Evolutionary conservation across 2,113 vertebrate genomes (phyloP).

Genomic region (Haemorhous mexicanus): DNA sequence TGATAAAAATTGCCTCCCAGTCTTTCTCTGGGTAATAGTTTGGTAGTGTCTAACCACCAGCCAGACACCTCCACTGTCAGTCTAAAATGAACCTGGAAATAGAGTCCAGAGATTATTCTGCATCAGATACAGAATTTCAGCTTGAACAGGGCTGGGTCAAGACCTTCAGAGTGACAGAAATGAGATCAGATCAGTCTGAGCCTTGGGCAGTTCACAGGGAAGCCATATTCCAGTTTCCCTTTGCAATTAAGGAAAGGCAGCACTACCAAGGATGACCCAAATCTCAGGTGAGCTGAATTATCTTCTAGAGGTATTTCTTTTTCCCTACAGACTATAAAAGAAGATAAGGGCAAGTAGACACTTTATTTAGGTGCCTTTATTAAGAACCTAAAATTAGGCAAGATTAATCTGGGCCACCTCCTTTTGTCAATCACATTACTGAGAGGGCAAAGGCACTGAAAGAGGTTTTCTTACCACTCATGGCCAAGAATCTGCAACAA

Average conservation of each 20-base stretch:
- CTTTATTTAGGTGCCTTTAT: slow-evolving; percentile 15
- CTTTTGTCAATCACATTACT: not conserved
- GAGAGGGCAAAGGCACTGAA: not conserved
- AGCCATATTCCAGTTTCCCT: not conserved
- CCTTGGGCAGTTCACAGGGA: not conserved
- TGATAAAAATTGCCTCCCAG: not conserved
- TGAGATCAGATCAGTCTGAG: not conserved
- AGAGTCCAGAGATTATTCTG: not conserved
- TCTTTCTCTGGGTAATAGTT: not conserved
- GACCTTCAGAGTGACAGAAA: not conserved
- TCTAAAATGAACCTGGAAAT: not conserved
- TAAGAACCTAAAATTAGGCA: slow-evolving; percentile 43
- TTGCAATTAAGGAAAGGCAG: not conserved
- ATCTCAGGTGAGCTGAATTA: not conserved
- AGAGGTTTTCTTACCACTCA: not conserved
- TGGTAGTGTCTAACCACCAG: not conserved
- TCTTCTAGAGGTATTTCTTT: not conserved
- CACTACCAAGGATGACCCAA: not conserved
- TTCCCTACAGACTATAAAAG: not conserved
- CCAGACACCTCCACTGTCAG: not conserved
- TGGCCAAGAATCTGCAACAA: not conserved
- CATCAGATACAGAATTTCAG: not conserved
- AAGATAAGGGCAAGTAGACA: not conserved
- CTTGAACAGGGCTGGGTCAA: not conserved
- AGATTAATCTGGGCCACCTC: slow-evolving; percentile 27